Conservation (phyloP, 64 coral and sea anemone genomes). For the Montipora efflorescens region DNA sequence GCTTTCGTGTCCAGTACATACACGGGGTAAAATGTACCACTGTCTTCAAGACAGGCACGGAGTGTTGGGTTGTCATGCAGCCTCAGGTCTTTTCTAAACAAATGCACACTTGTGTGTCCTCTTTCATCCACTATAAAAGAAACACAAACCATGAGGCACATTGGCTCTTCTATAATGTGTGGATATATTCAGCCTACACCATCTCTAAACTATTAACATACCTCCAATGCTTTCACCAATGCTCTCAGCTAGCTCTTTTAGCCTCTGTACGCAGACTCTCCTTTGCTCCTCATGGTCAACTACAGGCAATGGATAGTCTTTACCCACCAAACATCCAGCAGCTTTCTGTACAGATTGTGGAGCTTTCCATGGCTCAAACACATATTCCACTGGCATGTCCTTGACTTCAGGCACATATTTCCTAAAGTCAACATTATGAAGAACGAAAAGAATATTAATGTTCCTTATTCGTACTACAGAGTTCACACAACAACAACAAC, state of each 20-base stretch:
- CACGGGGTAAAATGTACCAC: conserved; percentile 64
- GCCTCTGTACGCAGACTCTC: conserved; percentile 49
- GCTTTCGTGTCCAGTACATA: conserved; percentile 66
- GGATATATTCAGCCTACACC: neutral
- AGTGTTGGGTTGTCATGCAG: conserved; percentile 88
- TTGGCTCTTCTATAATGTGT: too few species aligned
- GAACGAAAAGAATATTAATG: neutral
- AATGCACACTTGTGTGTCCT: conserved; percentile 62
- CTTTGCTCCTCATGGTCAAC: conserved; percentile 53
- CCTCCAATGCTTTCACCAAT: neutral
- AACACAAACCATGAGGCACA: neutral
- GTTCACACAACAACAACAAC: neutral
- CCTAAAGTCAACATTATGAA: neutral
- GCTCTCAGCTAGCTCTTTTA: conserved; percentile 21
- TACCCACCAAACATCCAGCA: conserved; percentile 72
- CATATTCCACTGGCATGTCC: conserved; percentile 59
- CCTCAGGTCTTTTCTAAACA: conserved; percentile 86
- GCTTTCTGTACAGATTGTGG: conserved; percentile 56
- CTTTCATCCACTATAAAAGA: neutral
- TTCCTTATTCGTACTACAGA: too few species aligned
- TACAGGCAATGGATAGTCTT: conserved; percentile 74
- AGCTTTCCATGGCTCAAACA: conserved; percentile 89
- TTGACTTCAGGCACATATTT: conserved; percentile 86
- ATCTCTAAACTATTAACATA: neutral
- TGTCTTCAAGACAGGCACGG: conserved; percentile 18